phyloP scores from a whole-genome alignment of 2,888 invertebrate species.

The Salticus scenicus region DNA sequence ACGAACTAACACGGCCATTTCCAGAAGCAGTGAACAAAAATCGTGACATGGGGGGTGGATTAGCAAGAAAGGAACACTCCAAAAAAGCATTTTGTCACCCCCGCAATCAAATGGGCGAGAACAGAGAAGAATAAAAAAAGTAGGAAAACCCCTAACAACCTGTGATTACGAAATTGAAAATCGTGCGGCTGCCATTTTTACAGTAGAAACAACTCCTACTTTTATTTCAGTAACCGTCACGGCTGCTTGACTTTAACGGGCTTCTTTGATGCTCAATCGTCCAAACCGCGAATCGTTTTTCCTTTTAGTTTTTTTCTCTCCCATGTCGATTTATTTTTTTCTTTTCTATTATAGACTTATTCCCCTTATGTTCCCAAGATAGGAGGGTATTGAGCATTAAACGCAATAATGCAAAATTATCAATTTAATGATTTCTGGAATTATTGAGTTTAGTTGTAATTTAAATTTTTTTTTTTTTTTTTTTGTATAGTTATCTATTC shows the following conservation, averaged over 20 bases:
- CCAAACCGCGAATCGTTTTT: not conserved
- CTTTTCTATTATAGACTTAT: no score
- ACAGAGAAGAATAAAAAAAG: constrained; percentile 6
- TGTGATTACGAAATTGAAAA: constrained; percentile 68
- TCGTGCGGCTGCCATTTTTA: constrained; percentile 60
- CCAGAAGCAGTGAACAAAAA: constrained; percentile 2
- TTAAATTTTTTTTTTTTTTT: no score
- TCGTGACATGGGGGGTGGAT: constrained; percentile 6
- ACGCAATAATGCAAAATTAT: no score
- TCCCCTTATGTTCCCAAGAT: no score
- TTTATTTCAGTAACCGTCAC: constrained; percentile 40
- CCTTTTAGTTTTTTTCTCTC: no score
- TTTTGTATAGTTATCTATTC: no score
- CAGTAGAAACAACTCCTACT: constrained; percentile 38
- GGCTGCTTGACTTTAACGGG: constrained; percentile 66
- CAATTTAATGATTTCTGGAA: no score
- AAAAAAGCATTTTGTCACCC: constrained; percentile 60
- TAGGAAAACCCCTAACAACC: constrained; percentile 37
- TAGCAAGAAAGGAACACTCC: not conserved
- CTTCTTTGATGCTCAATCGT: constrained; percentile 40
- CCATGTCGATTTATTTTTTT: no score
- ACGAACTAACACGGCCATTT: not conserved
- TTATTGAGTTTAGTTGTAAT: no score
- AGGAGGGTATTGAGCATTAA: no score
- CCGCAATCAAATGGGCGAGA: constrained; percentile 53